Percentiles rank a stretch among this genome's conserved stretches.
Evolutionary conservation across 2,797 vertebrate genomes (phyloP).

Genomic region (Sciurus carolinensis): DNA sequence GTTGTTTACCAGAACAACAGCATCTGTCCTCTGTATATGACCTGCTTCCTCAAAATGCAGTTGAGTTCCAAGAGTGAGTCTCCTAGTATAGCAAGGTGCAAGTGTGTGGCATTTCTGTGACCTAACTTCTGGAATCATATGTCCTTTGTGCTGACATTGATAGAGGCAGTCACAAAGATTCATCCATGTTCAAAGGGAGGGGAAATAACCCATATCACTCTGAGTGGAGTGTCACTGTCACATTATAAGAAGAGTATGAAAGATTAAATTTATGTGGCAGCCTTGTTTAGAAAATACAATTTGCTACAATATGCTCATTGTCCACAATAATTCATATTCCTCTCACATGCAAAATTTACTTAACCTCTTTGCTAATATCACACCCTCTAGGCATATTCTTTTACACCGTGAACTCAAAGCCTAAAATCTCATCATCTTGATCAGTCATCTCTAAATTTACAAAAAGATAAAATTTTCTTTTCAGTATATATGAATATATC

Average conservation of each 20-base stretch:
- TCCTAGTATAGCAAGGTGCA: neutral
- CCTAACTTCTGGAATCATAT: neutral
- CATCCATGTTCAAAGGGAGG: neutral
- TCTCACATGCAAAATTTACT: neutral
- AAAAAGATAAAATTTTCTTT: slow-evolving; percentile 24
- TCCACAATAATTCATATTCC: neutral
- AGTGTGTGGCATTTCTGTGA: neutral
- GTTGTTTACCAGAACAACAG: neutral
- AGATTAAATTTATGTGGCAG: neutral
- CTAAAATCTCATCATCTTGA: neutral
- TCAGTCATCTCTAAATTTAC: neutral
- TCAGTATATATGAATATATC: neutral
- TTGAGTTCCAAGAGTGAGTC: slow-evolving; percentile 14
- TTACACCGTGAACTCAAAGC: neutral
- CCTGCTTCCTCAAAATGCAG: neutral
- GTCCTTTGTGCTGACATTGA: neutral
- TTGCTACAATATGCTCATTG: neutral
- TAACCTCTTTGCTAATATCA: neutral
- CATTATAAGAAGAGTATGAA: neutral
- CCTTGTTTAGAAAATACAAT: slow-evolving; percentile 45
- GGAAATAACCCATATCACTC: neutral
- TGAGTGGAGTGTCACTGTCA: neutral
- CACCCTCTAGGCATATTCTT: neutral
- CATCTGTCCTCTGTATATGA: neutral
- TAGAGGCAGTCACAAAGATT: neutral